Conservation (phyloP, 53 echinoderm and acorn worm genomes). For the Echinometra lucunter region DNA sequence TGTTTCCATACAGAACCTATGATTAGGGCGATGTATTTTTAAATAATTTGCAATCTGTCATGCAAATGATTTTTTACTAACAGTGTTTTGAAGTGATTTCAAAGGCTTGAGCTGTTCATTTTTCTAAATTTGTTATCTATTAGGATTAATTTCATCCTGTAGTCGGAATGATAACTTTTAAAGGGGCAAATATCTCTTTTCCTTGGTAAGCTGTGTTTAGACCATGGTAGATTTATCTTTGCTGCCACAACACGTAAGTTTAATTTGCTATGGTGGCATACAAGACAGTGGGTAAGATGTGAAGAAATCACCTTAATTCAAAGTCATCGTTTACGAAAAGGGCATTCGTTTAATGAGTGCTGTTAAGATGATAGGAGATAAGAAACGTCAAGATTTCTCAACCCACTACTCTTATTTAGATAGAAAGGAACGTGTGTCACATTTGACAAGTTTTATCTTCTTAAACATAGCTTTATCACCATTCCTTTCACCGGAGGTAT, state of each 20-base stretch:
- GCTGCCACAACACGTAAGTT: no score
- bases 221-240: background rate
- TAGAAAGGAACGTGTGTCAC: background rate
- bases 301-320: background rate
- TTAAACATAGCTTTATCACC: background rate
- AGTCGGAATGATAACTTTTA: background rate
- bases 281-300: background rate
- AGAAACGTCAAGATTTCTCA: background rate
- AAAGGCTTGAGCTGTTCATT: no score
- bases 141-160: no score
- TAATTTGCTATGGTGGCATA: no score
- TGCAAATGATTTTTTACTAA: no score
- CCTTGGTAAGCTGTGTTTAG: background rate
- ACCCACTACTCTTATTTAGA: background rate
- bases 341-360: background rate
- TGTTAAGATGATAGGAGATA: background rate
- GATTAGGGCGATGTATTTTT: no score
- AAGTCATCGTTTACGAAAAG: background rate
- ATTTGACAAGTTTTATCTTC: background rate
- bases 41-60: no score
- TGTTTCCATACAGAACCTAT: no score
- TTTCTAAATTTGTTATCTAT: background rate
- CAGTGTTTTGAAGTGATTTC: no score
- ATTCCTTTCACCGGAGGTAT: background rate
- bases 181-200: no score